Evolutionary conservation across 2,888 invertebrate genomes (phyloP).

Genomic region (Theristus sp.): DNA sequence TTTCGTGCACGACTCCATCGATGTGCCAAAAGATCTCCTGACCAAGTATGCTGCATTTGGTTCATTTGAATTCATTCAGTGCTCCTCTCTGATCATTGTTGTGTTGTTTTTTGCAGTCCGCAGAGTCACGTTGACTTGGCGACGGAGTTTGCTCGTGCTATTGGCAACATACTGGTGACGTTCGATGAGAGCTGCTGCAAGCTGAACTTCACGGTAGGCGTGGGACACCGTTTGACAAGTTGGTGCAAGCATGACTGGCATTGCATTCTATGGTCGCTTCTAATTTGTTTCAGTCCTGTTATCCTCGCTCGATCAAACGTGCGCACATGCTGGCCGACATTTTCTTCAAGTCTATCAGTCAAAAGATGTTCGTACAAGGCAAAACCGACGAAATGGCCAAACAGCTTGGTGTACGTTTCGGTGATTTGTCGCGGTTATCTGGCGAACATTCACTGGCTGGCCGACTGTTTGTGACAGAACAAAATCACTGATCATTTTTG

Average conservation of each 20-base stretch:
- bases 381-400: slow-evolving; percentile 88
- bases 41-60: not conserved
- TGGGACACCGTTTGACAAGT: not conserved
- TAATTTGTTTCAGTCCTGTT: not conserved
- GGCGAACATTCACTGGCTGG: too few relatives aligned
- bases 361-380: slow-evolving; percentile 58
- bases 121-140: not conserved
- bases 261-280: too few relatives aligned
- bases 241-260: not conserved
- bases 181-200: not conserved
- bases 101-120: not conserved
- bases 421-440: too few relatives aligned
- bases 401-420: slow-evolving; percentile 51
- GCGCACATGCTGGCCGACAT: slow-evolving; percentile 84
- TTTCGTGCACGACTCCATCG: not conserved
- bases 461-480: too few relatives aligned
- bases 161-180: not conserved
- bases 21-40: not conserved
- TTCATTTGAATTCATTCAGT: not conserved
- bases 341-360: slow-evolving; percentile 56
- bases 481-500: not conserved
- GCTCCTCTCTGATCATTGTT: not conserved
- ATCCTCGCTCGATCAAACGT: slow-evolving; percentile 44
- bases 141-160: not conserved
- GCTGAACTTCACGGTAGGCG: not conserved